Conservation (phyloP, 2,113 vertebrate species). For the Pimephales promelas region DNA sequence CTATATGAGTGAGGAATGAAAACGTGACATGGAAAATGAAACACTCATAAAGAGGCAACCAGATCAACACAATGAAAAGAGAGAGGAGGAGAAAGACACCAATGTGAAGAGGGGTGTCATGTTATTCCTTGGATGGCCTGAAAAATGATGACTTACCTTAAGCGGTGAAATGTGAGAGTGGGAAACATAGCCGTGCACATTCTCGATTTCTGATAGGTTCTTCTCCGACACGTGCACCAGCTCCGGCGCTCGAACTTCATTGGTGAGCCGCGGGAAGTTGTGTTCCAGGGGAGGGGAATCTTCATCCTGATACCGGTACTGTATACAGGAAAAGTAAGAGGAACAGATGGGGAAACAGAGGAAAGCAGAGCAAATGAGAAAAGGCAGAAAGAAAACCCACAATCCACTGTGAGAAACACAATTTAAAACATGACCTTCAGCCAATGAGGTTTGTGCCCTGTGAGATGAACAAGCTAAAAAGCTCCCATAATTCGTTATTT, state of each 20-base stretch:
- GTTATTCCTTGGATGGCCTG: conserved; percentile 32
- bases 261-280: conserved; percentile 87
- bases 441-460: conserved; percentile 18
- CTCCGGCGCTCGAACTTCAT: conserved; percentile 88
- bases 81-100: not conserved
- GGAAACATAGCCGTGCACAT: conserved; percentile 94
- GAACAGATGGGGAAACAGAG: not conserved
- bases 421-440: not conserved
- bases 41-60: conserved; percentile 1
- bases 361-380: not conserved
- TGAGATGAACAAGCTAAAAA: conserved; percentile 19
- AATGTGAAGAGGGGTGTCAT: conserved; percentile 23
- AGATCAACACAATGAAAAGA: not conserved
- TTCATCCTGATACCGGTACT: conserved; percentile 96
- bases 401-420: not conserved
- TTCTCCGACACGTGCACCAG: conserved; percentile 96
- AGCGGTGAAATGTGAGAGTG: conserved; percentile 96
- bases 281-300: conserved; percentile 86
- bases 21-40: not conserved
- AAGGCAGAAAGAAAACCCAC: conserved; percentile 5
- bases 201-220: conserved; percentile 96
- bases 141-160: conserved; percentile 80
- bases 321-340: conserved; percentile 65
- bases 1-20: not conserved
- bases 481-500: not conserved